A percentile compares a stretch with the other conserved stretches of the same genome.
Evolutionary conservation across 2,797 vertebrate species (phyloP).

Genomic region (Scolopax rusticola): DNA sequence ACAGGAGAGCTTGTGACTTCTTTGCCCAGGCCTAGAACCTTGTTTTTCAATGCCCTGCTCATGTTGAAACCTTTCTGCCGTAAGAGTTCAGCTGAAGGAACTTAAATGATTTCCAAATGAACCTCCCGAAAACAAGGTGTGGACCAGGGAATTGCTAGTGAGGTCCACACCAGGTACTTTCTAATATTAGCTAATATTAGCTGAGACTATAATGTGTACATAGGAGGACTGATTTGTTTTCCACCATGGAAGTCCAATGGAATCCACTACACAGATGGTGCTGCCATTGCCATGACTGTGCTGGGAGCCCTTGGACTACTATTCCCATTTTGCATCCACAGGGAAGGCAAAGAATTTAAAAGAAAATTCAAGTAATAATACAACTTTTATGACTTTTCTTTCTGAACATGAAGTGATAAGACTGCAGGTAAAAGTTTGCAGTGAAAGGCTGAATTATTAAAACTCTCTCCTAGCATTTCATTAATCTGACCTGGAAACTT

Average conservation of each 20-base stretch:
- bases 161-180: background rate
- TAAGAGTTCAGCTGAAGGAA: background rate
- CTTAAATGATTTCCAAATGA: background rate
- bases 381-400: background rate
- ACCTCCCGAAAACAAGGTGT: background rate
- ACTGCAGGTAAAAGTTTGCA: background rate
- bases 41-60: background rate
- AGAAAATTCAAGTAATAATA: background rate
- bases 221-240: background rate
- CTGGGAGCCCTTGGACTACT: background rate
- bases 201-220: background rate
- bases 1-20: background rate
- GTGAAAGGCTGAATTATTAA: background rate
- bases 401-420: background rate
- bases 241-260: background rate
- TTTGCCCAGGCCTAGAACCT: too few species aligned
- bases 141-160: background rate
- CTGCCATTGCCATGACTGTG: background rate
- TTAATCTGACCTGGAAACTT: background rate
- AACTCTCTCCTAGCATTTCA: background rate
- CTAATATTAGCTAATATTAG: background rate
- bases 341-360: background rate
- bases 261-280: background rate
- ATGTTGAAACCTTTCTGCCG: background rate
- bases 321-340: background rate